Evolutionary conservation across 2,797 vertebrate species (phyloP), one percentile per base, ranked within the genome.

Genomic region (Sorex maritimensis): DNA sequence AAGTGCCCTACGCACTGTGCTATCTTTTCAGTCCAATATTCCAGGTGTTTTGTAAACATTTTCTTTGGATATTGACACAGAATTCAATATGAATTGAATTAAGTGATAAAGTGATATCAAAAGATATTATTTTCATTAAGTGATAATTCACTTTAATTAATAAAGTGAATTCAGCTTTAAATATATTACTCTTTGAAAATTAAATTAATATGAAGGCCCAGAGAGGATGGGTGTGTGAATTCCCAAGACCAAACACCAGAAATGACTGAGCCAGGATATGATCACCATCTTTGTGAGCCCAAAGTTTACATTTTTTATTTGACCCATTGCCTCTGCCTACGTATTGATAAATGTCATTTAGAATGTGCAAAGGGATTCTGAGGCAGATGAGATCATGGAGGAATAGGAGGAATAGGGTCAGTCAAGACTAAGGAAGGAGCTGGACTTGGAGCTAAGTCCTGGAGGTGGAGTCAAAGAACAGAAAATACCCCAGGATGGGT

Each of bases 131-230:
- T 34, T 34, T 34, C 34, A 34, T 34, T 34, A 34, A 34, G 34
- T 34, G 34, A 34, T 34, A 34, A 34, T 34, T 34, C 34, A 34
- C 34, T 34, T 34, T 34, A 34, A 34, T 34, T 34, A 34, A 34
- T 34, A 34, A 34, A 34, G 46, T 17, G 11, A 77, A 63, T 30
- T 80, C 75, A 44, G 78, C 23, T 73, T 69, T 19, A 24, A 58
- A 58, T 8, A 46, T 85, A 67, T 44, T 15, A 84, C 55, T 87
- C 11, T 49, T 81, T 81, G 44, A 2, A 13, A 85, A 77, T 72
- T n/a, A 14, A 52, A 88, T 90, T 78, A 49, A 82, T 49, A 17
- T 71, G 65, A 88, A 84, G 69, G 84, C 68, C 90, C 41, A 65
- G 12, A 58, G 67, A 73, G 17, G 61, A 41, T 67, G 23, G 58